Conservation (phyloP, 2,888 invertebrate species). For the Ichneumon xanthorius region DNA sequence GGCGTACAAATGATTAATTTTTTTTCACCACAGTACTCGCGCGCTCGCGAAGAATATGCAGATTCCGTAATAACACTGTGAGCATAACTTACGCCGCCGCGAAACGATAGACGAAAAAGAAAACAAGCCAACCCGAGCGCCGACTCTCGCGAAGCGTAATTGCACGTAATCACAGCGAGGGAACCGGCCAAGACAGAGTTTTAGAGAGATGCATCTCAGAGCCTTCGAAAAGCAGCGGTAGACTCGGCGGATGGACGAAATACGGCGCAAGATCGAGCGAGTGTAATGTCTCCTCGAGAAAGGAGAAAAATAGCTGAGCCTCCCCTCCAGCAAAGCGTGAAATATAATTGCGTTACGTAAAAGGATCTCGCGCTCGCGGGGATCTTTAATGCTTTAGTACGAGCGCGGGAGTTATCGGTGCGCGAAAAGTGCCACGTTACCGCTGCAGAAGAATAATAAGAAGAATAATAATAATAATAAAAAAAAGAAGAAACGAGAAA, state of each 20-base stretch:
- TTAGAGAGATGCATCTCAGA: too few relatives aligned
- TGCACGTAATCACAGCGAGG: slow-evolving; percentile 44
- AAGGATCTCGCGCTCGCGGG: slow-evolving; percentile 40
- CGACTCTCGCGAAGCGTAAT: slow-evolving; percentile 38
- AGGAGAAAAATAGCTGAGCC: slow-evolving; percentile 37
- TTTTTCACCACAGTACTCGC: background rate
- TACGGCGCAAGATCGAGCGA: background rate
- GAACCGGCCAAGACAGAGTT: too few relatives aligned
- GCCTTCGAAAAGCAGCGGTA: background rate
- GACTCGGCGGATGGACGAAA: background rate
- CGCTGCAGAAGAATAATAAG: background rate
- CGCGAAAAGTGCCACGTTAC: slow-evolving; percentile 47
- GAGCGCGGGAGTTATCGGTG: slow-evolving; percentile 56
- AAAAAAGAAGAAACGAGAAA: background rate
- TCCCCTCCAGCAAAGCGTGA: slow-evolving; percentile 34
- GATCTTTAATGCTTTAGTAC: slow-evolving; percentile 49
- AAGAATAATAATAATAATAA: background rate
- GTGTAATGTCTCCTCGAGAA: slow-evolving; percentile 27
- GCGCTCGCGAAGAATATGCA: slow-evolving; percentile 1
- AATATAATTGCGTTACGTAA: slow-evolving; percentile 63
- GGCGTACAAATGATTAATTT: slow-evolving; percentile 48
- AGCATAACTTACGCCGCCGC: background rate
- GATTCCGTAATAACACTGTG: slow-evolving; percentile 13
- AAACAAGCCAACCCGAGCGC: background rate
- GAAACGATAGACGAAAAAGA: slow-evolving; percentile 1